Base-by-base conservation (phyloP, 2,113 vertebrate species). In the Bufo gargarizans region DNA sequence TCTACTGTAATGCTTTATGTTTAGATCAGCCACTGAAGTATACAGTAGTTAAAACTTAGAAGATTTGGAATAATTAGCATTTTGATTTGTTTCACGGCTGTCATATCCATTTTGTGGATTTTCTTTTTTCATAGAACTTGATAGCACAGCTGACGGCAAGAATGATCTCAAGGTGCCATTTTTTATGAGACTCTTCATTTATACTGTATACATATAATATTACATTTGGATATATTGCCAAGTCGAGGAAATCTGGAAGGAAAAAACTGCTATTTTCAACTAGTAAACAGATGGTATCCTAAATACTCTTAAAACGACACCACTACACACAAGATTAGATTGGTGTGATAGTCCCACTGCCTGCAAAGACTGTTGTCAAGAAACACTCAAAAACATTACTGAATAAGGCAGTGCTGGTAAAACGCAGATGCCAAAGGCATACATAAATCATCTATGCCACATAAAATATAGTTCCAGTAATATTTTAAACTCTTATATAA, bases 301-400 rank as follows among this genome's bases (percentile, higher is more conserved):
- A 53, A 90, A 77, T 83, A 65, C 82, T 89, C 58, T 61, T 89
- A 80, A 89, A 53, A 84, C 1, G 55, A 82, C 82, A 84, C 72
- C 78, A 67, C 53, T 84, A 53, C 56, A 50, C 83, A 67, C 65
- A 85, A 88, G 65, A 92, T 91, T 81, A 88, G 79, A 91, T 83
- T 55, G 22, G 17, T 0, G 3, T 85, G 77, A 89, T 86, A 83
- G 82, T 81, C 90, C 88, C 87, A 72, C 45, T 0, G 2, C 33
- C 2, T 4, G 45, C 63, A 89, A 90, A 87, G 20, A 50, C 65
- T 89, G n/a, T 91, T 90, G 89, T 88, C 89, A 89, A 92, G 86
- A 85, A 77, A 86, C 55, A 88, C 50, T 69, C 5, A 67, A 91
- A 91, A 90, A 89, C 61, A 86, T 45, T 91, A 90, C 88, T 90